These are phyloP conservation scores for Engraulis encrasicolus DNA, from an alignment of 2,113 vertebrate genomes.

Conservation along the genomic window DNA sequence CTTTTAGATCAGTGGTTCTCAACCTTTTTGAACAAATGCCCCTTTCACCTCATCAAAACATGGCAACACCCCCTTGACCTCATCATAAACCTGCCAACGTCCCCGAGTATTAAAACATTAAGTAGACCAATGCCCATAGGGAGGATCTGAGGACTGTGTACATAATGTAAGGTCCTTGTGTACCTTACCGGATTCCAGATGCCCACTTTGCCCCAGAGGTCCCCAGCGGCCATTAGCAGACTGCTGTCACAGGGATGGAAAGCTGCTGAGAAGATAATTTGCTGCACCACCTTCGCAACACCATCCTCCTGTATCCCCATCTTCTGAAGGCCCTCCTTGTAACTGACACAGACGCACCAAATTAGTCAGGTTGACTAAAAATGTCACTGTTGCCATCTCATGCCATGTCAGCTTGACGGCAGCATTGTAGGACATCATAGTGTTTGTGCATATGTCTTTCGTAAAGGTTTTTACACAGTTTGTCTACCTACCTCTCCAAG, in stretches of 20 bases:
- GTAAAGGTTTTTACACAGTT: background rate
- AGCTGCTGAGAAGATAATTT: slow-evolving; percentile 70
- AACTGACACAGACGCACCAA: background rate
- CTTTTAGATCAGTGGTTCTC: too few species aligned
- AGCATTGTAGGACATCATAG: background rate
- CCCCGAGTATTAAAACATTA: too few species aligned
- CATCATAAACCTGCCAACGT: too few species aligned
- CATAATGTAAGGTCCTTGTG: too few species aligned
- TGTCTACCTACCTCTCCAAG: slow-evolving; percentile 59
- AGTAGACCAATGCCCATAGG: too few species aligned
- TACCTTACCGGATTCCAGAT: slow-evolving; percentile 87
- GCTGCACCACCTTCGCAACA: slow-evolving; percentile 78
- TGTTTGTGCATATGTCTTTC: background rate
- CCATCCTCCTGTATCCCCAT: slow-evolving; percentile 58
- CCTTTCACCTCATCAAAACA: too few species aligned
- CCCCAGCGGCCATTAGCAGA: slow-evolving; percentile 84
- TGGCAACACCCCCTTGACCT: too few species aligned
- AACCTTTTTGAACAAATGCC: too few species aligned
- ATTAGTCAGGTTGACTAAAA: background rate
- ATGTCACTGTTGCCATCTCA: background rate
- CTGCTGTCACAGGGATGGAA: slow-evolving; percentile 82
- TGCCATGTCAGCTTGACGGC: background rate
- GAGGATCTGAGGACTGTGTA: too few species aligned
- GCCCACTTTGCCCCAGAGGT: slow-evolving; percentile 80
- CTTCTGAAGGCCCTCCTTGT: slow-evolving; percentile 59